These are phyloP conservation scores for Drosophila azteca DNA, from an alignment of 1,140 invertebrate genomes.

Conservation along the genomic window DNA sequence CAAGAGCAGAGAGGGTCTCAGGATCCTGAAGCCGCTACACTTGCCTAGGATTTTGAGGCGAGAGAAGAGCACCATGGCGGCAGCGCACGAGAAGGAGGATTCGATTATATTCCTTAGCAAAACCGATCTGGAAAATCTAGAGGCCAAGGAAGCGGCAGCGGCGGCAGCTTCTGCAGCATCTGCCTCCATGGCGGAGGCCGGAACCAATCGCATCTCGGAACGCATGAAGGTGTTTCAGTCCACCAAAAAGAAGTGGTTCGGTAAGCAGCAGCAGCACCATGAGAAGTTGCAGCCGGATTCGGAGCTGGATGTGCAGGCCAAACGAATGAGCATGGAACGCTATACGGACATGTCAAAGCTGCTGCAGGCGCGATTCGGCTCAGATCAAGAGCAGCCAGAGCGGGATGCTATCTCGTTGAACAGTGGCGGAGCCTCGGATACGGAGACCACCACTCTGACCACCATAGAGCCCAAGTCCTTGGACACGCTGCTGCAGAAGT, in stretches of 20 bases:
- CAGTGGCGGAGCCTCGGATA: constrained; percentile 64
- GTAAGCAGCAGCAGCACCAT: constrained; percentile 82
- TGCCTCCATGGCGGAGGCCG: constrained; percentile 11
- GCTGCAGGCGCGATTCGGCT: constrained; percentile 86
- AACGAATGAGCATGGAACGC: constrained; percentile 85
- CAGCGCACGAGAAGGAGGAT: constrained; percentile 86
- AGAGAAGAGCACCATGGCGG: constrained; percentile 84
- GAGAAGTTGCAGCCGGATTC: constrained; percentile 71
- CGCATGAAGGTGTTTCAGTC: constrained; percentile 86
- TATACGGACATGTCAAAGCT: constrained; percentile 87
- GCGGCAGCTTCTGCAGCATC: constrained; percentile 57
- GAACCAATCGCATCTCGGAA: constrained; percentile 80
- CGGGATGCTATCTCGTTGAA: constrained; percentile 55
- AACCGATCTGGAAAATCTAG: constrained; percentile 86
- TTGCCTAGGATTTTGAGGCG: constrained; percentile 85
- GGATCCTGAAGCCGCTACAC: constrained; percentile 85
- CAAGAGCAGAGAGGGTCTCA: constrained; percentile 84
- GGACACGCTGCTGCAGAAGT: constrained; percentile 71
- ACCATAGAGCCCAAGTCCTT: constrained; percentile 70
- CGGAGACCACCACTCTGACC: constrained; percentile 72
- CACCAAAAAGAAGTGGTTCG: constrained; percentile 86
- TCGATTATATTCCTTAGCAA: constrained; percentile 87
- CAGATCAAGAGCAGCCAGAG: constrained; percentile 28
- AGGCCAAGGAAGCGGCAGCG: constrained; percentile 71
- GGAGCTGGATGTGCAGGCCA: constrained; percentile 79